Conservation (phyloP, 2,888 invertebrate genomes). For the Aspidapion aeneum region DNA sequence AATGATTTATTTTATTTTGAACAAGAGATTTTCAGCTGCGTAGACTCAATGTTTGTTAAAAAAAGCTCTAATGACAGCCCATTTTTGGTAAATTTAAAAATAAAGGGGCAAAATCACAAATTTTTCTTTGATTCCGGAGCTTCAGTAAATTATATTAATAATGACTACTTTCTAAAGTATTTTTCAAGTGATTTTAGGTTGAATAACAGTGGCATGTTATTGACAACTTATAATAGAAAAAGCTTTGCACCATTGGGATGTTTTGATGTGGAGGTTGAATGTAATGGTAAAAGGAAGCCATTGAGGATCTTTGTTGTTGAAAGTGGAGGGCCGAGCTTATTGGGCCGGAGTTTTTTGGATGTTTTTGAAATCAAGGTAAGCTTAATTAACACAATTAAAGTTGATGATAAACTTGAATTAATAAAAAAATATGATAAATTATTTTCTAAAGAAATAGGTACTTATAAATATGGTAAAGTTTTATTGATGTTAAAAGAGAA, state of each 20-base stretch:
- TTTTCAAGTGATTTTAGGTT: neutral
- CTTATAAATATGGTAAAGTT: constrained; percentile 5
- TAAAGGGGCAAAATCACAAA: neutral
- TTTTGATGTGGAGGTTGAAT: neutral
- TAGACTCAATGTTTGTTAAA: neutral
- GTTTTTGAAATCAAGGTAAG: neutral
- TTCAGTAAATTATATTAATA: neutral
- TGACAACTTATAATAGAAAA: neutral
- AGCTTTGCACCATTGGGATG: constrained; percentile 1
- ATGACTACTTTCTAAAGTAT: neutral
- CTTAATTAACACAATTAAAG: neutral
- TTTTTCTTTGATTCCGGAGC: neutral
- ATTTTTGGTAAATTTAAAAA: neutral
- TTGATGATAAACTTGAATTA: neutral
- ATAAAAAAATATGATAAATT: constrained; percentile 3
- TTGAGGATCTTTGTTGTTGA: constrained; percentile 2
- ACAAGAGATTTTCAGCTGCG: neutral
- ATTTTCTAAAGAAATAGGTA: constrained; percentile 10
- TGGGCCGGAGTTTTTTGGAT: constrained; percentile 1
- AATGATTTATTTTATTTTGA: neutral
- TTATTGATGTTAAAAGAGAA: neutral
- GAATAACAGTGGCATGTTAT: neutral
- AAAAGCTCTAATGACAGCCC: neutral
- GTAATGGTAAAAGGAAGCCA: neutral
- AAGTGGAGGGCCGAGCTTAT: constrained; percentile 1